Evolutionary conservation across 2,797 vertebrate species (phyloP).

Genomic region (Helicolenus hilgendorfi): DNA sequence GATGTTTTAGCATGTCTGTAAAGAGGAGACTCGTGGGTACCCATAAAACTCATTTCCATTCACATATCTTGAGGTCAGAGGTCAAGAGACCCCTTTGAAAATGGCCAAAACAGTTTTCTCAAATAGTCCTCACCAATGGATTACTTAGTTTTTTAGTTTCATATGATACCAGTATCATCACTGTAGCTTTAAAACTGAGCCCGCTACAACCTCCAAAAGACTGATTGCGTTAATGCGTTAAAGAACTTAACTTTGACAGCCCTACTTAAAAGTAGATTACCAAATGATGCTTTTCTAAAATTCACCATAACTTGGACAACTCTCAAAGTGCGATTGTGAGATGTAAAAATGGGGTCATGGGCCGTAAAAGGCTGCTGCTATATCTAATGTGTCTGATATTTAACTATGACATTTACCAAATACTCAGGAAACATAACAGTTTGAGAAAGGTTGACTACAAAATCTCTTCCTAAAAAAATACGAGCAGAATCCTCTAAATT

Average conservation of each 20-base stretch:
- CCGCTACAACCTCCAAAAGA: neutral
- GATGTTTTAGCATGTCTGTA: neutral
- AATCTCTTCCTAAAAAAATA: neutral
- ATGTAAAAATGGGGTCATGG: neutral
- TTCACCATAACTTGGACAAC: neutral
- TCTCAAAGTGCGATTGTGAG: neutral
- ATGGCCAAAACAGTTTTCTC: no score
- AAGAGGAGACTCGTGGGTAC: neutral
- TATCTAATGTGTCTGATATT: conserved; percentile 15
- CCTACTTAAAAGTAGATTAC: neutral
- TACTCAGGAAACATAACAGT: neutral
- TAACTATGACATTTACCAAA: conserved; percentile 30
- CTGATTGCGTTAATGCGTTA: no score
- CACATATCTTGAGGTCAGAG: neutral
- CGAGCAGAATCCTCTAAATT: neutral
- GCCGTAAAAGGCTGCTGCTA: neutral
- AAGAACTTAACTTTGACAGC: neutral
- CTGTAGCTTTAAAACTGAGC: no score
- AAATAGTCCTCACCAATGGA: neutral
- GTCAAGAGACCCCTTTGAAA: neutral
- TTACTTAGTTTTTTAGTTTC: neutral
- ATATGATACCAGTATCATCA: no score
- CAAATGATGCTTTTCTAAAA: neutral
- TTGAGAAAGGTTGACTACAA: neutral
- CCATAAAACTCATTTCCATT: neutral